A percentile compares a stretch with the other conserved stretches of the same genome.
phyloP scores from a whole-genome alignment of 1,140 invertebrate genomes.

The Thereuonema tuberculata region DNA sequence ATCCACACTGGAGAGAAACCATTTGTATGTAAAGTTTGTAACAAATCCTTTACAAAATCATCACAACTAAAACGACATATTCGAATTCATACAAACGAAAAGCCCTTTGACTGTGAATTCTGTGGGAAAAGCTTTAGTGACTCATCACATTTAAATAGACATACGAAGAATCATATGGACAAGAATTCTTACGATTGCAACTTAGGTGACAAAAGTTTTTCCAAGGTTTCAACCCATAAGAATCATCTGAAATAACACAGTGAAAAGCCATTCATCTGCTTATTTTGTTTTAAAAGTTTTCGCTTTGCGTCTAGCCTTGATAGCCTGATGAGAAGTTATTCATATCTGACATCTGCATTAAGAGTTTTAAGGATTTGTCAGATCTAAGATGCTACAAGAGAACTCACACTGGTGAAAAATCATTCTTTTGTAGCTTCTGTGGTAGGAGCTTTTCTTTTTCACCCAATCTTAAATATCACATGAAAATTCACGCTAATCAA shows the following conservation, averaged over 20 bases:
- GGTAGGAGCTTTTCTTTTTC: too few species aligned
- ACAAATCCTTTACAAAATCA: constrained; percentile 41
- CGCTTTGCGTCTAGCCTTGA: constrained; percentile 49
- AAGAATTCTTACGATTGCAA: constrained; percentile 27
- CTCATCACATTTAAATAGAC: constrained; percentile 41
- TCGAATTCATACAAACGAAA: constrained; percentile 58
- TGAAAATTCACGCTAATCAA: too few species aligned
- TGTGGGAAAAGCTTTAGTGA: constrained; percentile 67
- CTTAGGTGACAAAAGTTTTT: constrained; percentile 27
- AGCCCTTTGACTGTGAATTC: constrained; percentile 64
- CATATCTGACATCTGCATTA: too few species aligned
- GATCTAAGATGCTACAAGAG: too few species aligned
- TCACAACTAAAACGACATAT: constrained; percentile 48
- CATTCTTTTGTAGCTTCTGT: too few species aligned
- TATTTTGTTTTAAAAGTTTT: constrained; percentile 46
- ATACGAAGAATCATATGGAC: constrained; percentile 38
- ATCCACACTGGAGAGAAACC: constrained; percentile 36
- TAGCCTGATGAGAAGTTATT: too few species aligned
- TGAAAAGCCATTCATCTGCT: constrained; percentile 39
- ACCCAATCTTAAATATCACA: too few species aligned
- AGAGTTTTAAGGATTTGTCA: too few species aligned
- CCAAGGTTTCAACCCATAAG: constrained; percentile 25
- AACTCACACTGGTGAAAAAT: too few species aligned
- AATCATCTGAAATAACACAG: constrained; percentile 33
- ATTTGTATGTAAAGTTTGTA: constrained; percentile 42